phyloP scores from a whole-genome alignment of 2,113 vertebrate species.

The Dipodomys stephensi region DNA sequence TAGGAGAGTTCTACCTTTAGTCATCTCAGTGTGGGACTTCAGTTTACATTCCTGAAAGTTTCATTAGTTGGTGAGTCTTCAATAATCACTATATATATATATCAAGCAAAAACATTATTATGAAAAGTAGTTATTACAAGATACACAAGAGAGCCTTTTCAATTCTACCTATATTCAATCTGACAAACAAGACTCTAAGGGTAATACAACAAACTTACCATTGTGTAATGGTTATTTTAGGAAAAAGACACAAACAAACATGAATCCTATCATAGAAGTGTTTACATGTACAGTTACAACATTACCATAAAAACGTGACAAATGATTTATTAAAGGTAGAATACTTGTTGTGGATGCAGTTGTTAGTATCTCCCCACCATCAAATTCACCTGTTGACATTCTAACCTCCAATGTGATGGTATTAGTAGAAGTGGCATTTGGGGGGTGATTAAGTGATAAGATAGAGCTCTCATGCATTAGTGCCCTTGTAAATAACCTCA shows the following conservation, averaged over 20 bases:
- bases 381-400: background rate
- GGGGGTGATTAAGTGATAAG: background rate
- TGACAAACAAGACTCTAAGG: slow-evolving; percentile 20
- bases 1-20: slow-evolving; percentile 25
- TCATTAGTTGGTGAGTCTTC: slow-evolving; percentile 11
- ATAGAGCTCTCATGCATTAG: background rate
- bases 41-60: slow-evolving; percentile 33
- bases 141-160: slow-evolving; percentile 37
- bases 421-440: background rate
- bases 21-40: background rate
- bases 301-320: slow-evolving; percentile 25
- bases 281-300: background rate
- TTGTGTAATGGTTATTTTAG: background rate
- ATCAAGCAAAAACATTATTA: slow-evolving; percentile 58
- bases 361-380: background rate
- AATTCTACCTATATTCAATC: background rate
- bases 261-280: slow-evolving; percentile 8
- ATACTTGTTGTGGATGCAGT: background rate
- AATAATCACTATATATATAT: slow-evolving; percentile 2
- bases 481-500: background rate
- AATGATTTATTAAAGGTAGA: slow-evolving; percentile 20
- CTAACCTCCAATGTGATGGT: background rate
- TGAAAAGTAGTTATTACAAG: background rate
- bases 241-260: slow-evolving; percentile 52
- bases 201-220: slow-evolving; percentile 18